Base-by-base conservation (phyloP, 1,140 invertebrate species). In the Tachypleus tridentatus region DNA sequence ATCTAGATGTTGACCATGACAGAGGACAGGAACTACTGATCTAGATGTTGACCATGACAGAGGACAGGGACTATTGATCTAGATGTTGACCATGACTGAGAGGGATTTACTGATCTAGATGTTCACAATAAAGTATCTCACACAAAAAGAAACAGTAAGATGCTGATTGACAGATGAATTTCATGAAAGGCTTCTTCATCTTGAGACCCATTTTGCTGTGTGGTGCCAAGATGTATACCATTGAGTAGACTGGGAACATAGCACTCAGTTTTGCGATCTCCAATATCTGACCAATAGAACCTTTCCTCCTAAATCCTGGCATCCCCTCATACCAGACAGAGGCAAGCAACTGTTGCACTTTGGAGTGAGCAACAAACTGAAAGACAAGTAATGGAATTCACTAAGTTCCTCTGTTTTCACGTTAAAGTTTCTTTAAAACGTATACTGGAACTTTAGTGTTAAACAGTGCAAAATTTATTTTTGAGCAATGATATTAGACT, bases 281-380 rank as follows among this genome's bases (percentile, higher is more conserved):
- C n/a, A 91, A 77, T 47, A 84, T 72, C 74, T 93, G 91, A 10
- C 83, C 83, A 1, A 87, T 72, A 73, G 86, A 84, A 63, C 79
- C 84, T 76, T 90, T 88, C 64, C 91, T 79, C 62, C 89, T 84
- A 74, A 93, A 93, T 4, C 90, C 89, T 0, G 91, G 91, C 8
- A 93, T 77, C 29, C 91, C 91, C 74, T 94, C 89, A 73, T 93
- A 94, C 92, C 92, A 96, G 72, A 95, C 93, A 11, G 88, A 84
- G 4, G 86, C 91, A 57, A 96, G 73, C 50, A 95, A 77, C 76
- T 95, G 91, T 74, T 96, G 92, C 49, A 93, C 91, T 73, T 89
- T 94, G 1, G 91, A 89, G 79, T 96, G 92, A 5, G 91, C 87
- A 54, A 95, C 91, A 75, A 96, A 96, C 89, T 93, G 76, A 11